Conservation (phyloP, 2,888 invertebrate genomes). For the Muscina levida region DNA sequence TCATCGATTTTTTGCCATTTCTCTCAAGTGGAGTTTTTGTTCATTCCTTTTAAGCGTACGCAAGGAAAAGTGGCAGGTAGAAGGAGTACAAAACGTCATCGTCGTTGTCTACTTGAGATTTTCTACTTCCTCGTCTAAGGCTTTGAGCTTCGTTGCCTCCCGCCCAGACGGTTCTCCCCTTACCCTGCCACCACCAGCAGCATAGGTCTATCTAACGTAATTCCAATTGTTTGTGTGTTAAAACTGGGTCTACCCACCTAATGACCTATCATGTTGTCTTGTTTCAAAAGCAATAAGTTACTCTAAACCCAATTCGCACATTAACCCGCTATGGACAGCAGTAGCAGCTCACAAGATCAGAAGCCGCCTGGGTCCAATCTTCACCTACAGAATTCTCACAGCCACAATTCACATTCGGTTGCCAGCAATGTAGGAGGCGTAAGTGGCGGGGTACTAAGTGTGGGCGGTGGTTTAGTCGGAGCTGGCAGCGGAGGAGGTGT, state of each 20-base stretch:
- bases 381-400: slow-evolving; percentile 50
- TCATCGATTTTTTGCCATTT: slow-evolving; percentile 64
- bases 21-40: slow-evolving; percentile 56
- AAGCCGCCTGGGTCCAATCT: slow-evolving; percentile 61
- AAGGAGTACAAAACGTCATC: not conserved
- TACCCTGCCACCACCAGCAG: not conserved
- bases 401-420: slow-evolving; percentile 43
- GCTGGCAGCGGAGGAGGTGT: not conserved
- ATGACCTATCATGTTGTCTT: slow-evolving; percentile 61
- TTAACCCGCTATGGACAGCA: slow-evolving; percentile 58
- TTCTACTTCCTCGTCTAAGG: slow-evolving; percentile 52
- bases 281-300: slow-evolving; percentile 54
- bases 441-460: slow-evolving; percentile 1
- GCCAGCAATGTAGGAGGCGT: slow-evolving; percentile 49
- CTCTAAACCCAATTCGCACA: slow-evolving; percentile 49
- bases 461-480: not conserved
- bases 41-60: slow-evolving; percentile 11
- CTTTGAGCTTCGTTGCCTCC: slow-evolving; percentile 20
- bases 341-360: slow-evolving; percentile 58
- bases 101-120: slow-evolving; percentile 50
- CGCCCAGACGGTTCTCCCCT: not conserved
- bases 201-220: slow-evolving; percentile 2
- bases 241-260: slow-evolving; percentile 39
- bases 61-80: no score
- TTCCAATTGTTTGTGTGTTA: slow-evolving; percentile 17